These are phyloP conservation scores for Gastracanthus pulcherrimus DNA, from an alignment of 2,888 invertebrate genomes.

Conservation along the genomic window DNA sequence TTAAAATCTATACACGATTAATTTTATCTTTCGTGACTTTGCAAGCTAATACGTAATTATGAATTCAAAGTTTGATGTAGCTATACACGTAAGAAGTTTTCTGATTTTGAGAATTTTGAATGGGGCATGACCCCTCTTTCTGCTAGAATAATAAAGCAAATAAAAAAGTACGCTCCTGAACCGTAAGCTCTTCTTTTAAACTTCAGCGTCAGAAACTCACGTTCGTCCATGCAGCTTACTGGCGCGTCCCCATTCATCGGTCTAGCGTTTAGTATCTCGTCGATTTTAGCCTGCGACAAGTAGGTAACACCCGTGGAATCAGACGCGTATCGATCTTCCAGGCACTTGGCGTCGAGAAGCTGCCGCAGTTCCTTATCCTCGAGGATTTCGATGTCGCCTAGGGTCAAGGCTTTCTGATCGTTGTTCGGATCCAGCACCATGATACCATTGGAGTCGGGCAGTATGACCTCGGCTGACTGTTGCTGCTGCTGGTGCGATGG, in stretches of 20 bases:
- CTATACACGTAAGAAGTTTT: no score
- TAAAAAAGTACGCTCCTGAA: neutral
- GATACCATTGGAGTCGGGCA: slow-evolving; percentile 63
- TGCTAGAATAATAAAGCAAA: neutral
- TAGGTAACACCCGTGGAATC: slow-evolving; percentile 68
- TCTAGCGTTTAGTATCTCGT: slow-evolving; percentile 70
- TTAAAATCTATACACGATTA: no score
- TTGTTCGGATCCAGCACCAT: slow-evolving; percentile 70
- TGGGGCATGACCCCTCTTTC: neutral
- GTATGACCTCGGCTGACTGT: slow-evolving; percentile 23
- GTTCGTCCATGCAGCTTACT: slow-evolving; percentile 25
- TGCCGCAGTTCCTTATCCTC: slow-evolving; percentile 71
- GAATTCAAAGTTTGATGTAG: no score
- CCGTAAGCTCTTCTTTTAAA: neutral
- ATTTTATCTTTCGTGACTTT: no score
- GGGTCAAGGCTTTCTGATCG: slow-evolving; percentile 62
- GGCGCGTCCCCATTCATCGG: slow-evolving; percentile 31
- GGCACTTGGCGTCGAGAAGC: slow-evolving; percentile 68
- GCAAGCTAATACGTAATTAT: no score
- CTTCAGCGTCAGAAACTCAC: slow-evolving; percentile 4
- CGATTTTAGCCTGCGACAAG: slow-evolving; percentile 71
- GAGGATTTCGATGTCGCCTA: slow-evolving; percentile 69
- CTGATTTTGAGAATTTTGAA: no score
- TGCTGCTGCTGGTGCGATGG: slow-evolving; percentile 2
- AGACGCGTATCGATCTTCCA: slow-evolving; percentile 70